A percentile compares a stretch with the other conserved stretches of the same genome.
Evolutionary conservation across 1,140 invertebrate species (phyloP).

Genomic region (Drosophila neocordata): DNA sequence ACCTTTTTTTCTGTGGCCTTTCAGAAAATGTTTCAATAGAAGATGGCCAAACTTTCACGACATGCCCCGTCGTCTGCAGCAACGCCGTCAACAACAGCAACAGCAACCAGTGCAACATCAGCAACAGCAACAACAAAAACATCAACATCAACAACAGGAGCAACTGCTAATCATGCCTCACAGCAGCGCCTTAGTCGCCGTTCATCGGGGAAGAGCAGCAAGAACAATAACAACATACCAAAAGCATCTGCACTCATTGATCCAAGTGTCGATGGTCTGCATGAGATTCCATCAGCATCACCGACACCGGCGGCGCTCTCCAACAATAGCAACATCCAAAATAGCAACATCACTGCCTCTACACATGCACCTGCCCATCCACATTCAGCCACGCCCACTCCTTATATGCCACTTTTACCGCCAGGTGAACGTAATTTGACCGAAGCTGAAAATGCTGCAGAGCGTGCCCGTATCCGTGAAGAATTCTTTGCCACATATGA

Average conservation of each 20-base stretch:
- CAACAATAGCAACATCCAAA: slow-evolving; percentile 33
- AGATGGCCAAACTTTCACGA: slow-evolving; percentile 83
- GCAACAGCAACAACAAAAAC: slow-evolving; percentile 23
- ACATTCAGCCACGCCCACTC: slow-evolving; percentile 53
- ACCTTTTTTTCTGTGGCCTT: slow-evolving; percentile 24
- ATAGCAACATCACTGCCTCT: slow-evolving; percentile 36
- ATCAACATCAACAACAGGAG: slow-evolving; percentile 32
- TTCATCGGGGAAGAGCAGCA: slow-evolving; percentile 31
- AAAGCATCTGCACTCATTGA: slow-evolving; percentile 52
- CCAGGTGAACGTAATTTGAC: slow-evolving; percentile 72
- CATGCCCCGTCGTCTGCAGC: slow-evolving; percentile 79
- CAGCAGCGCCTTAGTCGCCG: slow-evolving; percentile 50
- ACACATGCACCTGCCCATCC: slow-evolving; percentile 41
- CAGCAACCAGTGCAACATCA: slow-evolving; percentile 14
- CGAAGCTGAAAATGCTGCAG: slow-evolving; percentile 59
- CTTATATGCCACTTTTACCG: slow-evolving; percentile 64
- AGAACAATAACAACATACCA: slow-evolving; percentile 27
- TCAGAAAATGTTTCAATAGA: slow-evolving; percentile 82
- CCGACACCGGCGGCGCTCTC: slow-evolving; percentile 62
- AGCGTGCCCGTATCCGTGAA: slow-evolving; percentile 86
- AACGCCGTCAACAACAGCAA: slow-evolving; percentile 65
- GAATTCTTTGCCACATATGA: slow-evolving; percentile 95
- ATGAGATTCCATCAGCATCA: slow-evolving; percentile 50
- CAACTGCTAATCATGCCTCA: slow-evolving; percentile 20
- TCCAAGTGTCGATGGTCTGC: slow-evolving; percentile 40